A percentile compares a stretch with the other conserved stretches of the same genome.
Conservation (phyloP, 2,888 invertebrate genomes). For the Agriotes lineatus region DNA sequence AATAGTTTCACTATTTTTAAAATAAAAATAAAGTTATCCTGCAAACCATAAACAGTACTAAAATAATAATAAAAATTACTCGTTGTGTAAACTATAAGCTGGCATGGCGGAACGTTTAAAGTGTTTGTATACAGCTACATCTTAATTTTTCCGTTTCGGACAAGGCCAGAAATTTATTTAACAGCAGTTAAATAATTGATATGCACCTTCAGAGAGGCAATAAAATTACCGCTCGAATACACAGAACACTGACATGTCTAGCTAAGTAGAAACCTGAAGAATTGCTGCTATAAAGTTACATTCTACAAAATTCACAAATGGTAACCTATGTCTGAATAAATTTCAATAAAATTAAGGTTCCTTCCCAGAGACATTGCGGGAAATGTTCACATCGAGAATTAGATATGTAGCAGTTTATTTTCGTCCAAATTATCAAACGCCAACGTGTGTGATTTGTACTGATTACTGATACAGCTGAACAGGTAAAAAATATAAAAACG, state of each 20-base stretch:
- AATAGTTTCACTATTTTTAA: no score
- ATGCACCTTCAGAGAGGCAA: slow-evolving; percentile 2
- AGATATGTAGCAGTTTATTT: slow-evolving; percentile 13
- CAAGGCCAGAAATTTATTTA: slow-evolving; percentile 11
- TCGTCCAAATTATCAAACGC: background rate
- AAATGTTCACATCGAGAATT: slow-evolving; percentile 15
- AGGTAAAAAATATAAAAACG: no score
- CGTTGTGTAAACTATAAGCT: no score
- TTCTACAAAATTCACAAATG: slow-evolving; percentile 22
- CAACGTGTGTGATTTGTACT: slow-evolving; percentile 4
- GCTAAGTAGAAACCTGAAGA: slow-evolving; percentile 6
- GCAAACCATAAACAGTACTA: no score
- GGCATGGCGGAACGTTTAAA: no score
- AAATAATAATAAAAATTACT: no score
- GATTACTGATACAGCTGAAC: no score
- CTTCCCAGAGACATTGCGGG: background rate
- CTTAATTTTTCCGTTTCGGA: no score
- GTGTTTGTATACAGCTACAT: no score
- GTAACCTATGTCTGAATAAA: slow-evolving; percentile 19
- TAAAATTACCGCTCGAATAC: slow-evolving; percentile 12
- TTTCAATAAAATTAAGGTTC: slow-evolving; percentile 21
- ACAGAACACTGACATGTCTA: slow-evolving; percentile 10
- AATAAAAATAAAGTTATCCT: no score
- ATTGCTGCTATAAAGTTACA: slow-evolving; percentile 14
- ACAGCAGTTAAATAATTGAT: background rate